Evolutionary conservation across 2,113 vertebrate species (phyloP), one percentile per base, ranked within the genome.

Genomic region (Lepus timidus): DNA sequence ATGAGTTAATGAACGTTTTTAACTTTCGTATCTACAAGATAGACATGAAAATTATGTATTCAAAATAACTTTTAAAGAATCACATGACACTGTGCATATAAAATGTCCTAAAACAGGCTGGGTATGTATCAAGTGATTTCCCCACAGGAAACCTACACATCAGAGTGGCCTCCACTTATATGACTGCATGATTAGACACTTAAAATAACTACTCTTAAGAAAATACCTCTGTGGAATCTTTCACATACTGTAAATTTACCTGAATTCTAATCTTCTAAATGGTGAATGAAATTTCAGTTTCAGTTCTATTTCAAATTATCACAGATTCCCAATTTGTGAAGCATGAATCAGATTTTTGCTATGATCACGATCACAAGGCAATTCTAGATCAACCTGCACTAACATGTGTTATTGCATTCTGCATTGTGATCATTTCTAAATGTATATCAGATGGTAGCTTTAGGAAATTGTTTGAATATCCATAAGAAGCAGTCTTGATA

Each of bases 401-500:
- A 75, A 61, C 27, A 82, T n/a, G 14, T 17, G 76, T 84, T 81
- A 39, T 55, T 79, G 13, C 31, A 89, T 29, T 31, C 2, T 85
- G 36, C n/a, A 65, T 20, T 83, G 68, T 78, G 27, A 85, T 84
- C 22, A 85, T 75, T 91, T 97, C 20, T 84, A 85, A 84, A 93
- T 84, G 33, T 93, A 27, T 81, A 58, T 89, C 79, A 74, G 80
- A 93, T 76, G 1, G 8, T 36, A 76, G 17, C 23, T 78, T 80
- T 76, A 80, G 83, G 75, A 95, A 93, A 75, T 86, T 87, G 71
- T 67, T 85, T 89, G n/a, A 74, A 58, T 31, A 89, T 82, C n/a
- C 20, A 55, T 73, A 86, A 93, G 33, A 87, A 95, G 25, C 14
- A 78, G 0, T 80, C 44, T 95, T 22, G 6, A 78, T 80, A 58